A percentile compares a stretch with the other conserved stretches of the same genome.
Evolutionary conservation across 37 sponge, comb jelly and placozoan genomes (phyloP).

Genomic region (Cliona cf. orientalis): DNA sequence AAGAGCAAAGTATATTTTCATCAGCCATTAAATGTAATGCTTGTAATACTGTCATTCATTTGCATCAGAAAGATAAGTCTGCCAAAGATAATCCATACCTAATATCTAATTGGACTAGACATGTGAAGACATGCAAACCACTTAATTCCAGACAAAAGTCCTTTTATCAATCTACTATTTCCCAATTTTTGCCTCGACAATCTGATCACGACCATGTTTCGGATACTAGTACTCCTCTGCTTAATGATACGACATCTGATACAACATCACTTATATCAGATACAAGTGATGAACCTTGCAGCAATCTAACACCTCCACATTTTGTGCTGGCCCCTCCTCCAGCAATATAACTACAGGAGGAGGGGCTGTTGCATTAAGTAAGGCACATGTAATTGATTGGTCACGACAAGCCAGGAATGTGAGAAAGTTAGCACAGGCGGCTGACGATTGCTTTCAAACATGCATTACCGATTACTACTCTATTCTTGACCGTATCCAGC

Average conservation of each 20-base stretch:
- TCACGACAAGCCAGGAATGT: background rate
- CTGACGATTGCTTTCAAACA: background rate
- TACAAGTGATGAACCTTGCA: no score
- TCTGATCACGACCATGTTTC: no score
- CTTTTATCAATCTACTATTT: no score
- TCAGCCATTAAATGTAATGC: background rate
- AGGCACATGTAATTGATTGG: no score
- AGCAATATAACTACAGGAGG: slow-evolving; percentile 3
- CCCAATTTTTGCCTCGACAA: no score
- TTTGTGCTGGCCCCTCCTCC: slow-evolving; percentile 25
- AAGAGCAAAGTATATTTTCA: background rate
- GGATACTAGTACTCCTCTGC: no score
- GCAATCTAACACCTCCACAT: background rate
- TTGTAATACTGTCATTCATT: background rate
- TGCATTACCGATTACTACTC: slow-evolving; percentile 5
- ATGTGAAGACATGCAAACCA: slow-evolving; percentile 13
- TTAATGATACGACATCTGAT: no score
- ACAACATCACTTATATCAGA: no score
- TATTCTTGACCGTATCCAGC: slow-evolving; percentile 3
- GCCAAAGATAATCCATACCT: background rate
- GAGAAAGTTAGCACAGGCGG: background rate
- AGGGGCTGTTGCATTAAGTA: background rate
- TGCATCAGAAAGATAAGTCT: background rate
- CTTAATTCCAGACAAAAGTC: no score
- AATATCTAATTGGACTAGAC: slow-evolving; percentile 37